Conservation (phyloP, 1,140 invertebrate genomes). For the Brachionus angularis region DNA sequence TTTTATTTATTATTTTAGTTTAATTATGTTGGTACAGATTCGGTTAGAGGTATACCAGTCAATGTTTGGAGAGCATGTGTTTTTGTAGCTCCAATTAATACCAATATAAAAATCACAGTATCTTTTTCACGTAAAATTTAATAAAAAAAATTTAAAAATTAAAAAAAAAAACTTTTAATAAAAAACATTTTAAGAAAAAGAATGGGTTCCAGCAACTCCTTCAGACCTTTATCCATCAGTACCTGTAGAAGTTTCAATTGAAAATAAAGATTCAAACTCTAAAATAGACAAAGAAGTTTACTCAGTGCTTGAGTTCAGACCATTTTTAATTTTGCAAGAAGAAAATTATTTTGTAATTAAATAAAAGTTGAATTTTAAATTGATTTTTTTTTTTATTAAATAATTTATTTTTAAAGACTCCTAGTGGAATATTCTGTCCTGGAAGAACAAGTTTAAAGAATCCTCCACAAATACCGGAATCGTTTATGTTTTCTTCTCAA, state of each 20-base stretch:
- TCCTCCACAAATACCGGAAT: not conserved
- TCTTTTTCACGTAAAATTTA: constrained; percentile 14
- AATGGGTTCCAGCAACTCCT: not conserved
- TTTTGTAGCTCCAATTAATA: not conserved
- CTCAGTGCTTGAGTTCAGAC: not conserved
- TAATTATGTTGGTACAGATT: constrained; percentile 2
- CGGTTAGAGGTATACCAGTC: constrained; percentile 24
- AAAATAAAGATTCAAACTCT: not conserved
- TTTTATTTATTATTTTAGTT: not conserved
- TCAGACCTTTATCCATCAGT: not conserved
- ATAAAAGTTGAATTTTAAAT: too few relatives aligned
- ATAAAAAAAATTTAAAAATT: not conserved
- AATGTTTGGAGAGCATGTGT: constrained; percentile 22
- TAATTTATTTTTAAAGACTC: not conserved
- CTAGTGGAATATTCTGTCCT: constrained; percentile 36
- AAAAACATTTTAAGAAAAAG: not conserved
- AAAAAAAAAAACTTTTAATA: not conserved
- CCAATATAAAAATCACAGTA: constrained; percentile 4
- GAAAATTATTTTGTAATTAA: constrained; percentile 32
- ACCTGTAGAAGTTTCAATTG: not conserved
- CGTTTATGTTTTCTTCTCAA: constrained; percentile 27
- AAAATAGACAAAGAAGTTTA: not conserved
- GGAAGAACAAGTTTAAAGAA: constrained; percentile 8
- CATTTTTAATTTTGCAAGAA: not conserved
- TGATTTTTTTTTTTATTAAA: not conserved